Conservation (phyloP, 2,113 vertebrate species). For the Ceuthmochares aereus region DNA sequence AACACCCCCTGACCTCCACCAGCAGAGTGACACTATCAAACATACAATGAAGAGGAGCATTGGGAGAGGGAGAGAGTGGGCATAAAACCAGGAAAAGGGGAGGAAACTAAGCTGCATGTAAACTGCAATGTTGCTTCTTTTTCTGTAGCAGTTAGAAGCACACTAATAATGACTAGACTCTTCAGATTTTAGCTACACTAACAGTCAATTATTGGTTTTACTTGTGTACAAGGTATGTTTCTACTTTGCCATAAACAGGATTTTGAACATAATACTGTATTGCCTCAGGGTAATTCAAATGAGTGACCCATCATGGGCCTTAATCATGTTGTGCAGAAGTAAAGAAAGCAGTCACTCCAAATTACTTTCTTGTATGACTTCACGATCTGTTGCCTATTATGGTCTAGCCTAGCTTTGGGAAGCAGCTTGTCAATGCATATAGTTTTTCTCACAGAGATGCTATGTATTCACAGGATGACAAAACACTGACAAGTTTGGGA, state of each 20-base stretch:
- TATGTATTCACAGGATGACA: not conserved
- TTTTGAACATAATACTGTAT: not conserved
- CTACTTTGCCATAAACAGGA: not conserved
- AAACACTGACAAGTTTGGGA: not conserved
- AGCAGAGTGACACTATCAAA: not conserved
- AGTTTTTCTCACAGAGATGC: not conserved
- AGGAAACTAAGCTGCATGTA: not conserved
- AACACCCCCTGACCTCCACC: not conserved
- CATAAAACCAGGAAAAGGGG: not conserved
- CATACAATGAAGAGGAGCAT: not conserved
- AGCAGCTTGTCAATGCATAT: not conserved
- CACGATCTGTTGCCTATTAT: constrained; percentile 26
- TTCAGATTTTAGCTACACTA: not conserved
- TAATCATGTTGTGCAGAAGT: constrained; percentile 5
- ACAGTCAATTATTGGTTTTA: not conserved
- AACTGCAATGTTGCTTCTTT: not conserved
- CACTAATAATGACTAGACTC: not conserved
- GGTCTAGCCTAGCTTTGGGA: not conserved
- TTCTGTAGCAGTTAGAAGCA: not conserved
- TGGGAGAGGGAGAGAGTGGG: not conserved
- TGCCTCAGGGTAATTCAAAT: constrained; percentile 24
- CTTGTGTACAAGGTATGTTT: not conserved
- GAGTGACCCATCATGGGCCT: not conserved
- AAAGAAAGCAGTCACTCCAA: not conserved
- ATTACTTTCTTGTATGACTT: not conserved